Conservation (phyloP, 2,113 vertebrate genomes). For the Antigone vipio region DNA sequence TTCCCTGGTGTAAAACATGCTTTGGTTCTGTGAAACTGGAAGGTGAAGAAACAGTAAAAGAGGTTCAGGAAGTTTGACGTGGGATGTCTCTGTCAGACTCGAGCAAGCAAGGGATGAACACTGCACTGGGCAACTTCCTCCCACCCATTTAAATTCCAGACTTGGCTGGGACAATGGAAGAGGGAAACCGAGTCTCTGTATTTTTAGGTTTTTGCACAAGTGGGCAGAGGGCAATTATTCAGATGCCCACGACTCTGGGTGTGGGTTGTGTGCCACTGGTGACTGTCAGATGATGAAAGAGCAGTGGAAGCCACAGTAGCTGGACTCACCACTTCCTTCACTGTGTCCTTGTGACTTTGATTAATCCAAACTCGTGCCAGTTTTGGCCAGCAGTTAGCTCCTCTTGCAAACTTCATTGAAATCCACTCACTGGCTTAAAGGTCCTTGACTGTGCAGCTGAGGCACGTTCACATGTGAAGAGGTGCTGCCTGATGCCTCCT, state of each 20-base stretch:
- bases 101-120: background rate
- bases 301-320: background rate
- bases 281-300: background rate
- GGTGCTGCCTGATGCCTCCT: background rate
- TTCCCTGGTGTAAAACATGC: background rate
- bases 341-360: background rate
- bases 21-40: background rate
- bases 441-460: fast-evolving
- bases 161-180: background rate
- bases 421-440: background rate
- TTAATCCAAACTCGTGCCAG: background rate
- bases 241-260: background rate
- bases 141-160: background rate
- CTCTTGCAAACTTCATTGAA: background rate
- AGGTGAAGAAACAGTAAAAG: background rate
- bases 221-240: background rate
- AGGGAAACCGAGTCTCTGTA: background rate
- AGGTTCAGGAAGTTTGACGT: background rate
- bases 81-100: background rate
- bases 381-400: background rate
- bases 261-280: background rate
- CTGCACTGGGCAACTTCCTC: background rate
- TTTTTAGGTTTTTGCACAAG: background rate
- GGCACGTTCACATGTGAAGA: fast-evolving
- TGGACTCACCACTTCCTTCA: background rate